Conservation (phyloP, 2,888 invertebrate species). For the Stenodera caucasica region DNA sequence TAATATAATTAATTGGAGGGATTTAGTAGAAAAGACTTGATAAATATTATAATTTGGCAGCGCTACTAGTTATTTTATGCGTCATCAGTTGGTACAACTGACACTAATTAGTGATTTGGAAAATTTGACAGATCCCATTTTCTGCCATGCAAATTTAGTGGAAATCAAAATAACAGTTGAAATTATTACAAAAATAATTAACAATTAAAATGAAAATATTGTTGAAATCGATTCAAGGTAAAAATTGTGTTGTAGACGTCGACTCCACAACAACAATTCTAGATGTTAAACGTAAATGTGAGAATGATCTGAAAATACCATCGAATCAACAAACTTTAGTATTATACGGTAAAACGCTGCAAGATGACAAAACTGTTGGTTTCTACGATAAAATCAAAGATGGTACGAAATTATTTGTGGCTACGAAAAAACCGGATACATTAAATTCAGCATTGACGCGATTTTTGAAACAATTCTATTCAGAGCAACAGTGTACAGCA, state of each 20-base stretch:
- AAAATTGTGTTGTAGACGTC: constrained; percentile 69
- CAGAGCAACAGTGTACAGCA: constrained; percentile 66
- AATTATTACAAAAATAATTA: no score
- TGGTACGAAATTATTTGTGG: constrained; percentile 72
- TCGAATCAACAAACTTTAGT: constrained; percentile 71
- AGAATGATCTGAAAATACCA: constrained; percentile 66
- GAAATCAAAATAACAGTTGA: no score
- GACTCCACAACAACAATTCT: constrained; percentile 63
- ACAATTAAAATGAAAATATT: constrained; percentile 72
- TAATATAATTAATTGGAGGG: no score
- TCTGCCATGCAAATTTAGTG: no score
- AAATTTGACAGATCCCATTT: no score
- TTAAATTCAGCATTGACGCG: constrained; percentile 63
- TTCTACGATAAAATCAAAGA: constrained; percentile 75
- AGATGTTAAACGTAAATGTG: constrained; percentile 71
- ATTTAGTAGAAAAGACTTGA: no score
- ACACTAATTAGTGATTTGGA: no score
- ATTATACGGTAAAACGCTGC: constrained; percentile 69
- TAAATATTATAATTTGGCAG: no score
- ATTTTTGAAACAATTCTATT: constrained; percentile 64
- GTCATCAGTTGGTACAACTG: no score
- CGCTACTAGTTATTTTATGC: no score
- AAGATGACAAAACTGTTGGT: constrained; percentile 70
- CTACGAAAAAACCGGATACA: constrained; percentile 69
- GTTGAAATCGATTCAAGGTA: constrained; percentile 74